A percentile compares a stretch with the other conserved stretches of the same genome.
Conservation (phyloP, 2,888 invertebrate genomes). For the Corythucha ciliata region DNA sequence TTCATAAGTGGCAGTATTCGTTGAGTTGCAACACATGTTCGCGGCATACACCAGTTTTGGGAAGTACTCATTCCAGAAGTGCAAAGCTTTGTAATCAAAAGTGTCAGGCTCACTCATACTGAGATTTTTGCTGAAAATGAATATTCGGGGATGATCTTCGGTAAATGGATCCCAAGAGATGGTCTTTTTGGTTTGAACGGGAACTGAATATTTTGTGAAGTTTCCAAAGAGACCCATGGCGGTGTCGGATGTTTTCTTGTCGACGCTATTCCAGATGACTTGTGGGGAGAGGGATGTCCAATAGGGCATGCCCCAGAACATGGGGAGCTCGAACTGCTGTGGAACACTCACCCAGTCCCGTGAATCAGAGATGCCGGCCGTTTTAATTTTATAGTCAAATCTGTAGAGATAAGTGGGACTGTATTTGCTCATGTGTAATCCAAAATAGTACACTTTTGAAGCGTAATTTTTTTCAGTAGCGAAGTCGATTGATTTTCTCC, state of each 20-base stretch:
- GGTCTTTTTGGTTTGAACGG: constrained; percentile 55
- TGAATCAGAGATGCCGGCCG: constrained; percentile 52
- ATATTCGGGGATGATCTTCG: constrained; percentile 55
- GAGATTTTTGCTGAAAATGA: constrained; percentile 66
- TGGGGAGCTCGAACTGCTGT: constrained; percentile 71
- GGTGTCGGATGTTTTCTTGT: constrained; percentile 67
- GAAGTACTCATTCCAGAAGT: constrained; percentile 78
- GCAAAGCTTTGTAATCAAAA: constrained; percentile 65
- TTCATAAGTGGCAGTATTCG: no score
- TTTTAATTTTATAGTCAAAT: constrained; percentile 50
- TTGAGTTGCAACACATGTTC: constrained; percentile 62
- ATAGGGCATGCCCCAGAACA: constrained; percentile 72
- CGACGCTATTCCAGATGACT: constrained; percentile 58
- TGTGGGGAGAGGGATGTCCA: constrained; percentile 49
- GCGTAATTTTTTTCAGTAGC: constrained; percentile 67
- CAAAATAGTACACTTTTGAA: constrained; percentile 59
- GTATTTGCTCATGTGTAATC: constrained; percentile 52
- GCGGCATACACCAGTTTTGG: constrained; percentile 64
- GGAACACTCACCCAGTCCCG: constrained; percentile 73
- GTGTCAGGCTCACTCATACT: constrained; percentile 60
- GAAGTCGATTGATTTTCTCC: constrained; percentile 59
- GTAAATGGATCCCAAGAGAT: constrained; percentile 66
- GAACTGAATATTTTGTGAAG: constrained; percentile 63
- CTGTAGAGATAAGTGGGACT: constrained; percentile 58
- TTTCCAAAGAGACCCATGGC: constrained; percentile 73